Conservation (phyloP, 2,113 vertebrate species). For the Caretta caretta region DNA sequence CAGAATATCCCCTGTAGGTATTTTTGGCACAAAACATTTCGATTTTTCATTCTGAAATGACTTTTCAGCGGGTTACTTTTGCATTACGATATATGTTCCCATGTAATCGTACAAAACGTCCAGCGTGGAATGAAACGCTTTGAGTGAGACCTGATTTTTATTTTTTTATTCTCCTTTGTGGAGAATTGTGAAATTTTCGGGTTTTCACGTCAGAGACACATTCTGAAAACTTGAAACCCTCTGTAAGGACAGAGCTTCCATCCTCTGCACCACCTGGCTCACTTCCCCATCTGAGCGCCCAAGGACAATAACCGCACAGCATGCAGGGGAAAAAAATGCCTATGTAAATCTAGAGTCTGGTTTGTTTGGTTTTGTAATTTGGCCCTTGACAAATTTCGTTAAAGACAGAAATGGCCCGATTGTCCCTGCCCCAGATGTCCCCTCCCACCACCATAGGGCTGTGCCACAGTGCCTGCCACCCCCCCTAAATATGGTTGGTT, state of each 20-base stretch:
- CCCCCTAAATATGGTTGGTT: neutral
- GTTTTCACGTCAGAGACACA: neutral
- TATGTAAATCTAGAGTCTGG: neutral
- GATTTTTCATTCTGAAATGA: neutral
- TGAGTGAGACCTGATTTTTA: neutral
- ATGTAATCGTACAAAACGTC: neutral
- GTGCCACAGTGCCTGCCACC: neutral
- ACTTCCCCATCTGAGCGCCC: neutral
- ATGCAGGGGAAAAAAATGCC: neutral
- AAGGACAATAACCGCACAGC: neutral
- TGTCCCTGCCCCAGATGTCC: neutral
- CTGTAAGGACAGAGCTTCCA: neutral
- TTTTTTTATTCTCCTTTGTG: neutral
- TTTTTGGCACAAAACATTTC: neutral
- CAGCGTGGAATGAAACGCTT: neutral
- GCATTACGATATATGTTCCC: neutral
- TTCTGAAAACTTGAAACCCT: neutral
- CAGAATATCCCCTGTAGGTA: neutral
- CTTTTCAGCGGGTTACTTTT: neutral
- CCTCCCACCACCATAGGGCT: neutral
- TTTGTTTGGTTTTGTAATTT: neutral
- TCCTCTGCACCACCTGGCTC: neutral
- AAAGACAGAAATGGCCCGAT: neutral
- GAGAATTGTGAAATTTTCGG: neutral
- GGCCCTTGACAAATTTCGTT: accelerated